phyloP scores from a whole-genome alignment of 1,140 invertebrate species.

The Caenorhabditis brenneri region DNA sequence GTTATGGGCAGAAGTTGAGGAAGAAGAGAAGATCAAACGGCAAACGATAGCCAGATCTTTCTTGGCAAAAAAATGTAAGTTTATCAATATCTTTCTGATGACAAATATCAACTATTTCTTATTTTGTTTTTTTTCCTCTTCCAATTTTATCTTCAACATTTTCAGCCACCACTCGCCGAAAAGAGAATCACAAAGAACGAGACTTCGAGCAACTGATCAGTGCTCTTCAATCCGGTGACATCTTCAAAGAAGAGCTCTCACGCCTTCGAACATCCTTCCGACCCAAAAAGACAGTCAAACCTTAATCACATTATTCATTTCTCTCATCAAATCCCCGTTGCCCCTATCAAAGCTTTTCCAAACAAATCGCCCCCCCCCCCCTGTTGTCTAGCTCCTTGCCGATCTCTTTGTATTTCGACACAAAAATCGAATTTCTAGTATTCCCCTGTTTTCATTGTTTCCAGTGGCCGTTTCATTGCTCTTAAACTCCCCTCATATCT shows the following conservation, averaged over 20 bases:
- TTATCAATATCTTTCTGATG: not conserved
- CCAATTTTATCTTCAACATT: constrained; percentile 53
- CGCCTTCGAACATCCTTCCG: constrained; percentile 58
- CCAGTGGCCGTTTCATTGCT: not conserved
- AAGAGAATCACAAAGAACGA: constrained; percentile 65
- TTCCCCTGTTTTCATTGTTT: not conserved
- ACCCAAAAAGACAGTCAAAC: constrained; percentile 36
- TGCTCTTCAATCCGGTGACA: constrained; percentile 90
- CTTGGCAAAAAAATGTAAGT: constrained; percentile 63
- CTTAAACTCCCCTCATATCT: not conserved
- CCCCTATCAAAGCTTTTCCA: not conserved
- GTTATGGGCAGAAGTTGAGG: constrained; percentile 85
- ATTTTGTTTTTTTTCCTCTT: constrained; percentile 44
- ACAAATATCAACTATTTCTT: not conserved
- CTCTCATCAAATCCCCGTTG: not conserved
- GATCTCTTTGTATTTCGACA: constrained; percentile 9
- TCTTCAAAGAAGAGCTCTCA: constrained; percentile 92
- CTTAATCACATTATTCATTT: not conserved
- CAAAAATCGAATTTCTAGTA: not conserved
- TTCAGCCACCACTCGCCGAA: constrained; percentile 34
- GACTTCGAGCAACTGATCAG: constrained; percentile 98
- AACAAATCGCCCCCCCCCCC: not conserved
- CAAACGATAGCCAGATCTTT: constrained; percentile 81
- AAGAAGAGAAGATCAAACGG: constrained; percentile 83
- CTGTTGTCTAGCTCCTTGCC: constrained; percentile 21